Evolutionary conservation across 2,797 vertebrate genomes (phyloP), one percentile per base, ranked within the genome.

Genomic region (Diplodus puntazzo): DNA sequence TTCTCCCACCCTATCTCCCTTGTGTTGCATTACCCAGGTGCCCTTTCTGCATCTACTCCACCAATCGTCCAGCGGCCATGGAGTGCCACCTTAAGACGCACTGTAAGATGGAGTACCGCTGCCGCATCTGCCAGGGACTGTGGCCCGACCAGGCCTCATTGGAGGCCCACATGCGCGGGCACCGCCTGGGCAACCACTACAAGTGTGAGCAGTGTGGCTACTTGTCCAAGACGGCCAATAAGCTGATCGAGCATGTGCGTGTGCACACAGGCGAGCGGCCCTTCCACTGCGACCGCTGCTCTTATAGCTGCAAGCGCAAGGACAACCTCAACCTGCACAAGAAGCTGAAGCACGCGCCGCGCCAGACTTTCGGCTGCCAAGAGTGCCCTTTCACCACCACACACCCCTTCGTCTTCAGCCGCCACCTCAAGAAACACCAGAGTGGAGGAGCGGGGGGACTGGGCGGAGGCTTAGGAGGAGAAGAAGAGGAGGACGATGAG

Each of bases 271-370:
- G 98, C 48, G 98, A 99, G 96, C 97, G 98, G 95, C 98, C 98
- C 95, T 99, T 99, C 96, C 98, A 97, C 97, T 99, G 98, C 96
- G 98, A 99, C 96, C 98, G 97, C 97, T 99, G 98, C 96, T 96
- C 97, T 93, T 99, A 99, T 92, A 98, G 98, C 97, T 99, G 98
- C 96, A 99, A 99, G 94, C 98, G 98, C 96, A 99, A 99, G 97
- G 98, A 99, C 97, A 99, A 99, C 98, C 98, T 99, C 94, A 99
- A 99, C 94, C 96, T 99, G 96, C 98, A 99, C 98, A 99, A 98
- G 96, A 98, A 97, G 96, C 97, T 99, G 94, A 99, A 99, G 95
- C 98, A 99, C 75, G 97, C 98, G 76, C 98, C 98, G 58, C 97
- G 97, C 93, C 98, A 98, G 96, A 97, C 97, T 89, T 97, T 98